Evolutionary conservation across 2,113 vertebrate genomes (phyloP), one percentile per base, ranked within the genome.

Genomic region (Strigops habroptila): DNA sequence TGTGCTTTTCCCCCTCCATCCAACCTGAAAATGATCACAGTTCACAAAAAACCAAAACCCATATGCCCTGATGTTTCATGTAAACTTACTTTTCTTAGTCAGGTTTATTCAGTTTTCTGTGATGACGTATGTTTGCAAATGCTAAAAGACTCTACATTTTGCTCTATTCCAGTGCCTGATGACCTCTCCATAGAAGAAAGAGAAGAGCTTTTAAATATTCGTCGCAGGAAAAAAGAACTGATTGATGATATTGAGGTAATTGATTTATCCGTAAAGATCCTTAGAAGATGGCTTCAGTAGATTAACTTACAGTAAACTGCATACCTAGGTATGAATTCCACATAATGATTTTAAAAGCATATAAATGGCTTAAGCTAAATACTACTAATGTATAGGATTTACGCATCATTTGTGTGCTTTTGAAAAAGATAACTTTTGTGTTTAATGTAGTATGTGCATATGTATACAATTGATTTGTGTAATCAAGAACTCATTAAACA

Each of bases 241-340:
- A 99, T 99, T 49, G 99, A 99, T 97, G 99, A 99, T 89, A 99
- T 99, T 55, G 99, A 99, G 99, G 99, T 99, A 98, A 98, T 64
- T 57, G 44, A 25, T 67, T 82, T 82, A 59, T 85, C 57, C 27
- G 10, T 86, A 74, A 83, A 79, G 57, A n/a, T 60, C 11, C 46
- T 67, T 88, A 87, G 22, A 89, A 43, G 48, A 12, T 43, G 70
- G 9, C 63, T 55, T 79, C 57, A 70, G 59, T 79, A 75, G 69
- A 46, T 88, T 88, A 51, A 81, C 39, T 64, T 90, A 55, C 21
- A 57, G 67, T 82, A 67, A 67, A 46, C 37, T 79, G 27, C 57
- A 68, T 55, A 23, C 8, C 18, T 93, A 31, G 63, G 57, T 81
- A 18, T 33, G 49, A 91, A 62, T 80, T 94, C 49, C 55, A 75